A percentile compares a stretch with the other conserved stretches of the same genome.
phyloP scores from a whole-genome alignment of 2,113 vertebrate genomes.

The Aleadryas rufinucha region DNA sequence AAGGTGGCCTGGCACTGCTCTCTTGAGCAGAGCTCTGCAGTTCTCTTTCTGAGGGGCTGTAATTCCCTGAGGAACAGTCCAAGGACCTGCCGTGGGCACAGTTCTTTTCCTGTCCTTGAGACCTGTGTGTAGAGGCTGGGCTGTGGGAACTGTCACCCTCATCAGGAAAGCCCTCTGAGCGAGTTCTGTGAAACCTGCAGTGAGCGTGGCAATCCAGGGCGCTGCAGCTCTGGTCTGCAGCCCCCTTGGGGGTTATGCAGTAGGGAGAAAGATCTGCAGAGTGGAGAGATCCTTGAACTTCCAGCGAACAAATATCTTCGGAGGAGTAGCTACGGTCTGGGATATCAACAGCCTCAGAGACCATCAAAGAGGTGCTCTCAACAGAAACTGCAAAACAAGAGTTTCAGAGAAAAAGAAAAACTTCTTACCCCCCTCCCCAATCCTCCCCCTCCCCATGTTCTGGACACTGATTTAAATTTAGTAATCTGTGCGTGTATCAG shows the following conservation, averaged over 20 bases:
- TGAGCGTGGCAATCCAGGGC: slow-evolving; percentile 69
- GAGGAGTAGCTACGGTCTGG: slow-evolving; percentile 81
- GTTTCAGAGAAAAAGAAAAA: neutral
- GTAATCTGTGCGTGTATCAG: neutral
- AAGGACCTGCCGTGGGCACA: slow-evolving; percentile 53
- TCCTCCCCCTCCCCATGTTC: neutral
- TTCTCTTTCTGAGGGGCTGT: slow-evolving; percentile 73
- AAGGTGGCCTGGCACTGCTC: slow-evolving; percentile 35
- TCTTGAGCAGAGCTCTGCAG: slow-evolving; percentile 20
- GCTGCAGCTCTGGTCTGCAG: slow-evolving; percentile 70
- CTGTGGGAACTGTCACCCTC: slow-evolving; percentile 55
- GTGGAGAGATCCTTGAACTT: slow-evolving; percentile 78
- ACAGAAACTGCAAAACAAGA: slow-evolving; percentile 74
- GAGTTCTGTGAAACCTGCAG: slow-evolving; percentile 56
- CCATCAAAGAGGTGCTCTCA: slow-evolving; percentile 81
- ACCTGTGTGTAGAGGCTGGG: slow-evolving; percentile 56
- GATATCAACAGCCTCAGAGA: slow-evolving; percentile 77
- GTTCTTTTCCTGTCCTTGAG: slow-evolving; percentile 67
- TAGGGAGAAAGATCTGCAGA: slow-evolving; percentile 78
- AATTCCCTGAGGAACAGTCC: slow-evolving; percentile 77
- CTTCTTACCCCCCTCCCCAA: too few species aligned
- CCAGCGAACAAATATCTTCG: slow-evolving; percentile 84
- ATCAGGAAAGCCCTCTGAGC: slow-evolving; percentile 50
- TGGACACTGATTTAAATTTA: neutral
- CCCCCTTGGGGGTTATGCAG: slow-evolving; percentile 63